Base-by-base conservation (phyloP, 2,113 vertebrate genomes). In the Glaucomys volans region DNA sequence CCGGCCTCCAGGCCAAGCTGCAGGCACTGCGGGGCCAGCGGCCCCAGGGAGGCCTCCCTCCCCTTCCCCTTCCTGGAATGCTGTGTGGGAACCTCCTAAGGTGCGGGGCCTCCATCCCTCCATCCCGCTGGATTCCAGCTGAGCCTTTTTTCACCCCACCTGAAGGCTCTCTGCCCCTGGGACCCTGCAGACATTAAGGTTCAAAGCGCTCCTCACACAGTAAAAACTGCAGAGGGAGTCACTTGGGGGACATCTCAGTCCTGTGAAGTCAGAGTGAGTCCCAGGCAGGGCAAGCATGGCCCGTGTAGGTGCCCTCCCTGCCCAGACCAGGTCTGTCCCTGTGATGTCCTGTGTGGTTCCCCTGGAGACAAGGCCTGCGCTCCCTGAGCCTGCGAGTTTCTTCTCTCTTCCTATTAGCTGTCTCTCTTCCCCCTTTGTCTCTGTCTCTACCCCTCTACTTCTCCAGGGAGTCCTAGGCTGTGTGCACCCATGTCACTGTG, bases 181-280 rank as follows among this genome's bases (percentile, higher is more conserved):
- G 59, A 28, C 67, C 12, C 2, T 8, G n/a, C 32, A 32, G 0
- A 35, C 40, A 0, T 17, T 20, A 3, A 59, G 1, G 9, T 6
- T 54, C 5, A 5, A 40, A 87, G 20, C 64, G 6, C 59, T 42
- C 30, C 7, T 40, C n/a, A 24, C 42, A 9, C 26, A 35, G 72
- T 17, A 47, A 84, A 14, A 28, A 2, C 28, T 7, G 4, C 1
- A 24, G 75, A 57, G 57, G 59, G 62, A 54, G 57, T 13, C 44
- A 76, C 74, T 67, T 7, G 5, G 0, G 77, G 32, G 86, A n/a
- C 0, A 10, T 14, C 57, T 37, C 1, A 9, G 44, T 6, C 30
- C n/a, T 9, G 7, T 17, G n/a, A 66, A 57, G 30, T 57, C 35
- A 44, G 80, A 66, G 52, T 40, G 22, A 42, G 71, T n/a, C 50